Evolutionary conservation across 64 coral and sea anemone genomes (phyloP), one percentile per base, ranked within the genome.

Genomic region (Stichodactyla helianthus): DNA sequence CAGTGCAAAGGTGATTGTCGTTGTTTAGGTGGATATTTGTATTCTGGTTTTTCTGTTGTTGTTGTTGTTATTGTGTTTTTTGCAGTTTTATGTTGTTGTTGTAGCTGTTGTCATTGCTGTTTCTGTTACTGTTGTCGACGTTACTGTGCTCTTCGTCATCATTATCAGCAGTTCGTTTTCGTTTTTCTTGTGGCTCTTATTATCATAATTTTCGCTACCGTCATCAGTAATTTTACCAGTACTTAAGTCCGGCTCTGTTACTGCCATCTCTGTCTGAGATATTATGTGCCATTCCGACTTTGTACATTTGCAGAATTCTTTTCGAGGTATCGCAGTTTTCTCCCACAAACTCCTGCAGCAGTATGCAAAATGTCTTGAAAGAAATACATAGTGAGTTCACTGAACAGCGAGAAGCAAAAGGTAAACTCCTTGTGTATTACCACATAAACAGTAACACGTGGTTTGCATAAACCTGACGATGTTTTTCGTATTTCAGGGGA

Each of bases 281-380:
- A 50, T 77, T 77, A 6, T 77, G 18, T 10, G 9, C 71, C 9
- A 12, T 77, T 22, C 18, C 71, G 18, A 0, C 31, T 77, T 77
- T 77, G 17, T 54, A 53, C 4, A 22, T 52, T 87, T 86, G 23
- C 59, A 99, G 97, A 58, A 86, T 90, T 23, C 53, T 99, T 59
- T 99, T 99, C 84, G 88, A 95, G 60, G 84, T 99, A 50, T 79
- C 93, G 10, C 97, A 99, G 62, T 90, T 90, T 68, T 99, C 97
- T 0, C 90, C 88, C 10, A 57, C 90, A 10, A 70, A 95, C 77
- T 51, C 92, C 10, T 84, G 92, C 14, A 91, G 77, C 25, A 65
- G 65, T 62, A 90, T 95, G 86, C 96, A 99, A 80, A 83, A 79
- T 28, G 88, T 77, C 82, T 54, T 99, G 23, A 87, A 93, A 19